Conservation (phyloP, 2,113 vertebrate genomes). For the Laticauda colubrina region DNA sequence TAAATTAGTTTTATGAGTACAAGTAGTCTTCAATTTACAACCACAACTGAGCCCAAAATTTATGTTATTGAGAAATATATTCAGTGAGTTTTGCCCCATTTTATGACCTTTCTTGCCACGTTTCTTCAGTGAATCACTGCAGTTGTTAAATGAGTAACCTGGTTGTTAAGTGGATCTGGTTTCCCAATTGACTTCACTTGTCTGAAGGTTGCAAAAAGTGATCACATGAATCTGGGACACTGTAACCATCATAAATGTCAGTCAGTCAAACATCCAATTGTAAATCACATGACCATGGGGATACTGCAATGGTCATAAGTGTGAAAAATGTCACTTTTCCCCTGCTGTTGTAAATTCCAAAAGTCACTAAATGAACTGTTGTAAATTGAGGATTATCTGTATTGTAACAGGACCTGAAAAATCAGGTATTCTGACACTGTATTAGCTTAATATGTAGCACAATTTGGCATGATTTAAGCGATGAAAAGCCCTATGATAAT, state of each 20-base stretch:
- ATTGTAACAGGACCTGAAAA: neutral
- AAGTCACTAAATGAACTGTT: no score
- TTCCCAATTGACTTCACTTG: neutral
- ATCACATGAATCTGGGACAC: neutral
- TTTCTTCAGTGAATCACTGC: neutral
- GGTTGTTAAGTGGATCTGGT: neutral
- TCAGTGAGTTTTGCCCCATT: neutral
- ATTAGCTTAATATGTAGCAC: neutral
- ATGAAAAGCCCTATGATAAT: neutral
- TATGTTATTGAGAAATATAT: neutral
- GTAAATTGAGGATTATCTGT: no score
- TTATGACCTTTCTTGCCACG: neutral
- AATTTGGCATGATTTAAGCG: neutral
- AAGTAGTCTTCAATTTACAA: neutral
- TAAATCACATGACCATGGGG: neutral
- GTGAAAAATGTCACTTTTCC: no score
- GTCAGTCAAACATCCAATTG: neutral
- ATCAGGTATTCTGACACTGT: neutral
- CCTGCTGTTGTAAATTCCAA: no score
- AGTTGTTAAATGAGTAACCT: neutral
- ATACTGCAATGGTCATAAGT: neutral
- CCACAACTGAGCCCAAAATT: neutral
- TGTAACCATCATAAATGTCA: neutral
- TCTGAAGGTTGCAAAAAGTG: neutral
- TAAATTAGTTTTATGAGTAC: neutral